phyloP scores from a whole-genome alignment of 2,113 vertebrate species.

The Silurus meridionalis region DNA sequence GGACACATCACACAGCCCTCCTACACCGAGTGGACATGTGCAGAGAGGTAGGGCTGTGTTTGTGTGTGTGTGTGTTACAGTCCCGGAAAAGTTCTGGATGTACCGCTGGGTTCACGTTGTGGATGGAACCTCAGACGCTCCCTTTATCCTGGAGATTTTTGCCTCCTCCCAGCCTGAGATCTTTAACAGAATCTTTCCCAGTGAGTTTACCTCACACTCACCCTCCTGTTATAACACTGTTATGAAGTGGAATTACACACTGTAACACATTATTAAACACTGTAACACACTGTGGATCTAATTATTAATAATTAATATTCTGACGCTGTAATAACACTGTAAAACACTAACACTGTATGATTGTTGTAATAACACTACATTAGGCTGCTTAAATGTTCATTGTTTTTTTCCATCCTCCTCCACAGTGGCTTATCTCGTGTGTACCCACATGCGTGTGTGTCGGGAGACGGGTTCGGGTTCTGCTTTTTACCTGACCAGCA shows the following conservation, averaged over 20 bases:
- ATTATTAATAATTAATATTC: too few relatives aligned
- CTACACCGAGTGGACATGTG: background rate
- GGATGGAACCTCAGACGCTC: slow-evolving; percentile 81
- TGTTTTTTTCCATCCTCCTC: background rate
- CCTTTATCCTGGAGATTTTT: slow-evolving; percentile 90
- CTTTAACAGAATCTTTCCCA: slow-evolving; percentile 85
- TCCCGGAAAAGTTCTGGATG: slow-evolving; percentile 84
- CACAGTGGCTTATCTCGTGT: slow-evolving; percentile 81
- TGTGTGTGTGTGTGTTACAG: slow-evolving; percentile 61
- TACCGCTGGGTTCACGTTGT: slow-evolving; percentile 87
- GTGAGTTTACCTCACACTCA: slow-evolving; percentile 63
- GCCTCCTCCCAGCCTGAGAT: slow-evolving; percentile 88
- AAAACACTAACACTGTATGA: too few relatives aligned
- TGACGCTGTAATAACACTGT: background rate
- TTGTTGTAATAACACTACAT: background rate
- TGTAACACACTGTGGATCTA: background rate
- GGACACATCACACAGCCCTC: background rate
- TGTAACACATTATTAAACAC: background rate
- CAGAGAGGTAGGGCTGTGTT: background rate
- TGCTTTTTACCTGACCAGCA: slow-evolving; percentile 82
- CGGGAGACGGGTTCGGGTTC: slow-evolving; percentile 61
- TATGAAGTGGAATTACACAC: background rate
- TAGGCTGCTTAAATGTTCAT: too few relatives aligned
- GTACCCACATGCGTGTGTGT: slow-evolving; percentile 90
- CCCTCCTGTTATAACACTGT: background rate